These are phyloP conservation scores for Micronycteris hirsuta DNA, from an alignment of 2,113 vertebrate genomes.

Conservation along the genomic window DNA sequence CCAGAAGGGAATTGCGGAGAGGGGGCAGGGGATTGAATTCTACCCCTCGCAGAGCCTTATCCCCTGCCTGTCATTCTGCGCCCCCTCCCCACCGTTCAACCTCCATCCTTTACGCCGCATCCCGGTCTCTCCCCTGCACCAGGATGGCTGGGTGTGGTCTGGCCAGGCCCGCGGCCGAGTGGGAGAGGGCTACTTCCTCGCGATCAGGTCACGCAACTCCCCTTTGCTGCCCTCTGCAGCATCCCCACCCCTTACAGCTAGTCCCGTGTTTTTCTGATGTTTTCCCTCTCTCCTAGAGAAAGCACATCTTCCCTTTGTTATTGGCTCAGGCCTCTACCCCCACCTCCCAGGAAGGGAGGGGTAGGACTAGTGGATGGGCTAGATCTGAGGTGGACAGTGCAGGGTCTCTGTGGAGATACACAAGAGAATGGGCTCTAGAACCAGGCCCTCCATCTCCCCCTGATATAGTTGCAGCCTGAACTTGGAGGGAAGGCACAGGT, in stretches of 20 bases:
- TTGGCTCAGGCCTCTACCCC: slow-evolving; percentile 31
- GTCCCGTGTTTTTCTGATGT: slow-evolving; percentile 20
- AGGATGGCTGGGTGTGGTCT: slow-evolving; percentile 74
- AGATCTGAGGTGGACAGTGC: background rate
- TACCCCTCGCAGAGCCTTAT: background rate
- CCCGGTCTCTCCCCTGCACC: slow-evolving; percentile 46
- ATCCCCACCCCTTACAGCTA: background rate
- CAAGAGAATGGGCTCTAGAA: background rate
- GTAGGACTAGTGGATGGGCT: background rate
- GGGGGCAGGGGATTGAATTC: background rate
- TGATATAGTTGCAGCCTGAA: slow-evolving; percentile 5
- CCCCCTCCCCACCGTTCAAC: background rate
- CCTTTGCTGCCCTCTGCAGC: background rate
- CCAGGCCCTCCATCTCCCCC: background rate
- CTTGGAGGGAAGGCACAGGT: background rate
- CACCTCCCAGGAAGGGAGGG: background rate
- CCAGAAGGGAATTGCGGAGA: background rate
- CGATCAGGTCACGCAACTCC: background rate
- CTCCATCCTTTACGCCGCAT: slow-evolving; percentile 34
- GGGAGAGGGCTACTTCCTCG: background rate
- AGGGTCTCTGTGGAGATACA: background rate
- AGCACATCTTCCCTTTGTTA: slow-evolving; percentile 65
- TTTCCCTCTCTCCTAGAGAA: slow-evolving; percentile 18
- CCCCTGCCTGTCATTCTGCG: background rate
- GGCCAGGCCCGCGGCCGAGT: slow-evolving; percentile 17